Conservation (phyloP, 2,888 invertebrate genomes). For the Coelopa pilipes region DNA sequence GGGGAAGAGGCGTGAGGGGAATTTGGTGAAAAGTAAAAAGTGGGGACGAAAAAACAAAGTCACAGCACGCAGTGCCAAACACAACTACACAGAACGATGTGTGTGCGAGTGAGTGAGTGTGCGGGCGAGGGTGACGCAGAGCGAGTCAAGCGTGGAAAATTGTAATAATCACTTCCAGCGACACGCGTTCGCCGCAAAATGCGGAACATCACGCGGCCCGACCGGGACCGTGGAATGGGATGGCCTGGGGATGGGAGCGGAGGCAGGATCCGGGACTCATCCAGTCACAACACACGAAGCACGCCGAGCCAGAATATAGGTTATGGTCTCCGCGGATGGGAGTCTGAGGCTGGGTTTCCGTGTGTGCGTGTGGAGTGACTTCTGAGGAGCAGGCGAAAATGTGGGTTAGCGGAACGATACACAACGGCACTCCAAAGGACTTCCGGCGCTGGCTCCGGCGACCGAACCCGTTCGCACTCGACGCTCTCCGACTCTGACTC, state of each 20-base stretch:
- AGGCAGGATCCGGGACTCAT: neutral
- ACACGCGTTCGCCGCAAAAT: neutral
- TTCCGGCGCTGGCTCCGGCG: slow-evolving; percentile 33
- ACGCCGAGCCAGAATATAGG: slow-evolving; percentile 5
- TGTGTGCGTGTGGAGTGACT: slow-evolving; percentile 8
- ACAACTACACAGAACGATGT: neutral
- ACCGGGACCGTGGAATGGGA: no score
- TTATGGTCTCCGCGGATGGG: slow-evolving; percentile 37
- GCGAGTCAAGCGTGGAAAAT: neutral
- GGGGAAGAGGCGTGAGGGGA: no score
- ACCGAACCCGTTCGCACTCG: no score
- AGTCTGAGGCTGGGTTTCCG: no score
- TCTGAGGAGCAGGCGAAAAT: slow-evolving; percentile 37
- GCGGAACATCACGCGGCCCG: no score
- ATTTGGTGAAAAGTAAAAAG: neutral
- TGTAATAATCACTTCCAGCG: neutral
- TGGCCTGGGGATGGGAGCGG: no score
- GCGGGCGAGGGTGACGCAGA: neutral
- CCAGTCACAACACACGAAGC: slow-evolving; percentile 2
- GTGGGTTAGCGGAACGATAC: slow-evolving; percentile 41
- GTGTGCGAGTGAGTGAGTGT: neutral
- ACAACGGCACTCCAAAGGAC: slow-evolving; percentile 38
- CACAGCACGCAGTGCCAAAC: neutral
- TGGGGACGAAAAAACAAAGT: neutral
- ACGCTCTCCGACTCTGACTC: no score